Evolutionary conservation across 1,140 invertebrate genomes (phyloP), one percentile per base, ranked within the genome.

Genomic region (Neodiprion pinetum): DNA sequence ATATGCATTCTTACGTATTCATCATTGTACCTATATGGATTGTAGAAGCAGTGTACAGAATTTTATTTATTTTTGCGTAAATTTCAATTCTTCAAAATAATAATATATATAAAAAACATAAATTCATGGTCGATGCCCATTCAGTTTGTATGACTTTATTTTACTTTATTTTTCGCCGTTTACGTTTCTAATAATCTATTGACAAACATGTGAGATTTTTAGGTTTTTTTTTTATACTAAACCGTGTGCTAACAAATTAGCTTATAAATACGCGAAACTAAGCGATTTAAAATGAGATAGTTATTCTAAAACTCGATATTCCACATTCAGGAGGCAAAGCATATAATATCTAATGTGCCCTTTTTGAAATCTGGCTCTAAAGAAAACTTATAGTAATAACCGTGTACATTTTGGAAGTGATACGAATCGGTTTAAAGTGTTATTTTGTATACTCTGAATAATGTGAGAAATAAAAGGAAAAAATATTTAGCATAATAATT

Each of bases 401-500:
- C 11, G n/a, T 61, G 53, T 61, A 61, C 11, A 61, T 61, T 61
- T 61, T 61, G 3, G 11, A 9, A 61, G 53, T 61, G 28, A 40
- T 40, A 61, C n/a, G 8, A 61, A 61, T 61, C 53, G 53, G n/a
- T 61, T 61, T 9, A 61, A 61, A 61, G 53, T 9, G 11, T 61
- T 61, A 61, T 61, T 61, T 61, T 61, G 53, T 61, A 61, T 61
- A 61, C 53, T 61, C 53, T 61, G 3, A 61, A 61, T 17, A 61
- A 61, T 8, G 9, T 61, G 53, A 61, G 11, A 61, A 61, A 12
- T 40, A 61, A 61, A 61, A 61, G 11, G 3, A 61, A 61, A 61
- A 14, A 61, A 61, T 61, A 61, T 61, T 9, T 61, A 61, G 9
- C n/a, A 17, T 61, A 9, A 61, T 61, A 7, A 14, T 61, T 12